A percentile compares a stretch with the other conserved stretches of the same genome.
phyloP scores from a whole-genome alignment of 2,888 invertebrate genomes.

The Tipula helvola region DNA sequence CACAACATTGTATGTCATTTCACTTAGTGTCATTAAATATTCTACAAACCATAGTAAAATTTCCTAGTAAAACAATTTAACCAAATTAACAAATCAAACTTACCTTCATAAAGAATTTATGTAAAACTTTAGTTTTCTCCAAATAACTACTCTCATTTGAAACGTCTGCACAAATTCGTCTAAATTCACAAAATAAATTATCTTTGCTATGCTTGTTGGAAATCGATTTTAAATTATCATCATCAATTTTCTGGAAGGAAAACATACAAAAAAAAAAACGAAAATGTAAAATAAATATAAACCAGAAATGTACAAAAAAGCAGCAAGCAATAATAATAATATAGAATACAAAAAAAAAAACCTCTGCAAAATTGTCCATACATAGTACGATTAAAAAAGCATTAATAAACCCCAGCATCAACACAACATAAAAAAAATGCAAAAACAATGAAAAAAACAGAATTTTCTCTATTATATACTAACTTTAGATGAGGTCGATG shows the following conservation, averaged over 20 bases:
- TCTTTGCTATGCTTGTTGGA: constrained; percentile 39
- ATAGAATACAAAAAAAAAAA: not conserved
- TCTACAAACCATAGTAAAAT: not conserved
- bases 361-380: not conserved
- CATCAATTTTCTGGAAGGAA: constrained; percentile 9
- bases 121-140: constrained; percentile 64
- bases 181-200: constrained; percentile 63
- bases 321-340: not conserved
- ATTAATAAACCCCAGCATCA: not conserved
- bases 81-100: constrained; percentile 16
- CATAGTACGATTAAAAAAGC: not conserved
- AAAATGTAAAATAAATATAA: not conserved
- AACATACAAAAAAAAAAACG: not conserved
- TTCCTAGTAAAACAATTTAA: not conserved
- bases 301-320: not conserved
- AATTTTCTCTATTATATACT: not conserved
- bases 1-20: not conserved
- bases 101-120: constrained; percentile 48
- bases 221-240: constrained; percentile 10
- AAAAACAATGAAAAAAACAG: not conserved
- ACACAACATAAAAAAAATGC: not conserved
- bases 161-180: constrained; percentile 63
- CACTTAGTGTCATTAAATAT: not conserved
- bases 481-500: not conserved
- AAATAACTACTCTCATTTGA: constrained; percentile 66